Conservation (phyloP, 1,140 invertebrate species). For the Paracyclopina nana region DNA sequence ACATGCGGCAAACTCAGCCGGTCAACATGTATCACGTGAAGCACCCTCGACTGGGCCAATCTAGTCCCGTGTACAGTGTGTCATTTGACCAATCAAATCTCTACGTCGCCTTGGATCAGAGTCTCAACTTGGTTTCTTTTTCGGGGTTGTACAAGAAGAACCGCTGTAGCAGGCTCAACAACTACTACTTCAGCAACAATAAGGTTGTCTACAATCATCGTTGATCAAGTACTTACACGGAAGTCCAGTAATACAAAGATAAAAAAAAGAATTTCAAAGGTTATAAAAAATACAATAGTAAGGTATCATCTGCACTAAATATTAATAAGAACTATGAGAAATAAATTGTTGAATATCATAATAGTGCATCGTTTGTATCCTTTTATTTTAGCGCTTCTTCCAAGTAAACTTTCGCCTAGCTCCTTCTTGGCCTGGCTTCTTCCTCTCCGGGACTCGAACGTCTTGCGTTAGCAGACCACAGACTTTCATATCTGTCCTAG, state of each 20-base stretch:
- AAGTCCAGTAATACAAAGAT: too few relatives aligned
- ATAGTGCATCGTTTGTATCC: too few relatives aligned
- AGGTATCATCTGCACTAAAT: too few relatives aligned
- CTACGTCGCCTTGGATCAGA: background rate
- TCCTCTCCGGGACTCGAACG: conserved; percentile 54
- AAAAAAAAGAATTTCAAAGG: too few relatives aligned
- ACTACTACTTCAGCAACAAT: too few relatives aligned
- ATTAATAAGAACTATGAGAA: too few relatives aligned
- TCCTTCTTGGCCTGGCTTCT: conserved; percentile 78
- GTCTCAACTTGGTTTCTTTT: background rate
- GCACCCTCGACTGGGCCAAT: background rate
- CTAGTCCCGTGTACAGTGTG: conserved; percentile 2
- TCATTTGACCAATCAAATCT: background rate
- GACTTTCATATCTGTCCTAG: background rate
- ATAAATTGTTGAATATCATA: too few relatives aligned
- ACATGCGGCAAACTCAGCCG: background rate
- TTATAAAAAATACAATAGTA: too few relatives aligned
- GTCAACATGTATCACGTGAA: background rate
- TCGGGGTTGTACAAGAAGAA: conserved; percentile 1
- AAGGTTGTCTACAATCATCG: too few relatives aligned
- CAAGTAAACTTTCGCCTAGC: conserved; percentile 82
- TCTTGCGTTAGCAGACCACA: conserved; percentile 76
- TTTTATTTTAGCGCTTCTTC: conserved; percentile 51
- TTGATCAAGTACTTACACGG: too few relatives aligned
- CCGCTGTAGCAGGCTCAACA: too few relatives aligned